phyloP scores from a whole-genome alignment of 2,797 vertebrate species.

The Pangasius mekongensis region DNA sequence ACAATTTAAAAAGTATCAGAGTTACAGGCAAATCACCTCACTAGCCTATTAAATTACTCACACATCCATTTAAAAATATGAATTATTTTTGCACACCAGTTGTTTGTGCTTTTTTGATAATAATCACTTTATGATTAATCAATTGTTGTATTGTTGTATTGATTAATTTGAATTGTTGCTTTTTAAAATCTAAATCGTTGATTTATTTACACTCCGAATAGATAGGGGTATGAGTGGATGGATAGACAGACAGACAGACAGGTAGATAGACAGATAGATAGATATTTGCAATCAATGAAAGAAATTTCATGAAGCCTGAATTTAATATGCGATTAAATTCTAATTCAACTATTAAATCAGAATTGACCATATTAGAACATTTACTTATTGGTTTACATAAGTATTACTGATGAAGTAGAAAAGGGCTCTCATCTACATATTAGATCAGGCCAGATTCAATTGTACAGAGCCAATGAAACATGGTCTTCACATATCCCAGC shows the following conservation, averaged over 20 bases:
- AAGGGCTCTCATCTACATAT: not conserved
- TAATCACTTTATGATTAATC: not conserved
- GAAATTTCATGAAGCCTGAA: not conserved
- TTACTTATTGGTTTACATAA: not conserved
- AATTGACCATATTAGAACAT: not conserved
- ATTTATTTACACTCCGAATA: not conserved
- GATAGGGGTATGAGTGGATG: not conserved
- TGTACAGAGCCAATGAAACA: too few relatives aligned
- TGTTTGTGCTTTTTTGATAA: not conserved
- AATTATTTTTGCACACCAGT: not conserved
- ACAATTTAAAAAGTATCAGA: not conserved
- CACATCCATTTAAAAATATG: not conserved
- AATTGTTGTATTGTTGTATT: not conserved
- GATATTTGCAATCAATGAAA: not conserved
- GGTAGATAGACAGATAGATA: not conserved
- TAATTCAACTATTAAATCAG: not conserved
- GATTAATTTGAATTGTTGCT: not conserved
- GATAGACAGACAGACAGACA: not conserved
- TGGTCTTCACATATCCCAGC: too few relatives aligned
- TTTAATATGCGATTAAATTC: not conserved
- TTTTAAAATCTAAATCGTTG: not conserved
- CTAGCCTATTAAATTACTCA: not conserved
- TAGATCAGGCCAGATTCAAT: too few relatives aligned
- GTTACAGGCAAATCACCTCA: not conserved
- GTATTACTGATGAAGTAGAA: not conserved